Percentiles rank a stretch among this genome's conserved stretches.
phyloP scores from a whole-genome alignment of 2,888 invertebrate genomes.

The Watsonalla cultraria region DNA sequence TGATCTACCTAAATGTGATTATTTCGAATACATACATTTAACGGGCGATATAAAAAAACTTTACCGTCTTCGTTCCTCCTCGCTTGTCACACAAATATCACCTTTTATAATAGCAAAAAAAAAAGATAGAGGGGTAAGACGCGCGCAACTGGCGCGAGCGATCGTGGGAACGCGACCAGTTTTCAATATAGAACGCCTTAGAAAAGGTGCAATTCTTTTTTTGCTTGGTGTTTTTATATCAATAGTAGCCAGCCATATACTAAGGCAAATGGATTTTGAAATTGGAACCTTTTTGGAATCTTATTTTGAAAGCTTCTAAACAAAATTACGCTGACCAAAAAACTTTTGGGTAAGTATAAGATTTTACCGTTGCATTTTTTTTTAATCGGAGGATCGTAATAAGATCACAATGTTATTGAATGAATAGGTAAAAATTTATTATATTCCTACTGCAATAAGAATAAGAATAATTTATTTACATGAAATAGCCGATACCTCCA shows the following conservation, averaged over 20 bases:
- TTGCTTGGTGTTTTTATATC: slow-evolving; percentile 57
- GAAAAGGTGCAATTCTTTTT: slow-evolving; percentile 76
- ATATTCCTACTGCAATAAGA: no score
- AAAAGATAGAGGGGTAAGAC: slow-evolving; percentile 62
- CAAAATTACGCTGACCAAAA: slow-evolving; percentile 27
- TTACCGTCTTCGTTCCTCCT: slow-evolving; percentile 31
- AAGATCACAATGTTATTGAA: background rate
- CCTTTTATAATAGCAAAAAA: slow-evolving; percentile 50
- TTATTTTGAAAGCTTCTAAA: slow-evolving; percentile 25
- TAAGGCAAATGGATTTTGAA: slow-evolving; percentile 53
- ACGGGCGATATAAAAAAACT: slow-evolving; percentile 19
- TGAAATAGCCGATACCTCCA: no score
- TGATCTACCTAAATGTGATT: background rate
- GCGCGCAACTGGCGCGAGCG: slow-evolving; percentile 74
- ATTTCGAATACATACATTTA: background rate
- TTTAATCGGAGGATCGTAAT: background rate
- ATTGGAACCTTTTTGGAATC: slow-evolving; percentile 49
- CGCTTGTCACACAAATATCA: slow-evolving; percentile 60
- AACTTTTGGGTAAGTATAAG: slow-evolving; percentile 5
- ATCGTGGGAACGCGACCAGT: slow-evolving; percentile 76
- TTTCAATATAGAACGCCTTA: slow-evolving; percentile 73
- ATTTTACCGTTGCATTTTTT: slow-evolving; percentile 17
- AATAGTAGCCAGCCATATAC: slow-evolving; percentile 54
- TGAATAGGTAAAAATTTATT: no score
- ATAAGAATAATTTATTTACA: no score